A percentile compares a stretch with the other conserved stretches of the same genome.
Conservation (phyloP, 2,888 invertebrate genomes). For the Magallana nippona region DNA sequence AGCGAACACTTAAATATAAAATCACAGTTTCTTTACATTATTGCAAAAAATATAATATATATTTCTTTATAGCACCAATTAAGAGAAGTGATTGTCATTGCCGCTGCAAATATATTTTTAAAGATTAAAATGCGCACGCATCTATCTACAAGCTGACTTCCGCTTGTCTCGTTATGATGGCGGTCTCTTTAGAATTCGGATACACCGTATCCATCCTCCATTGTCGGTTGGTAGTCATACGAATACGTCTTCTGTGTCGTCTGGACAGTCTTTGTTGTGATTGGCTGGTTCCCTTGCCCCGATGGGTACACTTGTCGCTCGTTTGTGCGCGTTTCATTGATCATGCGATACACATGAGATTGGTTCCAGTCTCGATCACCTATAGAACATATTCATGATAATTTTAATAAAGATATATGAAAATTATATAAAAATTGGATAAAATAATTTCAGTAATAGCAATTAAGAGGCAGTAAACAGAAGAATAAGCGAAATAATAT, state of each 20-base stretch:
- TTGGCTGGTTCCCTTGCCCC: slow-evolving; percentile 42
- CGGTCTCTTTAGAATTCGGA: slow-evolving; percentile 59
- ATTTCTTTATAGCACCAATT: slow-evolving; percentile 25
- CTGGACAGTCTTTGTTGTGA: slow-evolving; percentile 40
- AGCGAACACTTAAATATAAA: slow-evolving; percentile 1
- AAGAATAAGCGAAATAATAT: too few species aligned
- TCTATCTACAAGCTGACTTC: slow-evolving; percentile 20
- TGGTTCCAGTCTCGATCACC: slow-evolving; percentile 69
- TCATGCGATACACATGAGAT: slow-evolving; percentile 65
- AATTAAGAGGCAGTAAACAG: too few species aligned
- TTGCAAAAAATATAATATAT: neutral
- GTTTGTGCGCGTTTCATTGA: slow-evolving; percentile 60
- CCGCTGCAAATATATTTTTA: slow-evolving; percentile 1
- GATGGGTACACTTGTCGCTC: slow-evolving; percentile 47
- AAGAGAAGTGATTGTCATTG: neutral
- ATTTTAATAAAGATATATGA: neutral
- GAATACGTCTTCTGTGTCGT: slow-evolving; percentile 43
- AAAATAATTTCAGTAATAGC: too few species aligned
- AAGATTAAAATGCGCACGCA: slow-evolving; percentile 12
- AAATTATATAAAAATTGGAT: too few species aligned
- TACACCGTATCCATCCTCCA: slow-evolving; percentile 60
- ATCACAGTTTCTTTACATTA: slow-evolving; percentile 4
- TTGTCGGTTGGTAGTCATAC: slow-evolving; percentile 48
- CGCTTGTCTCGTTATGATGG: neutral
- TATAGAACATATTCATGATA: neutral